Evolutionary conservation across 1,140 invertebrate genomes (phyloP).

Genomic region (Forficula auricularia): DNA sequence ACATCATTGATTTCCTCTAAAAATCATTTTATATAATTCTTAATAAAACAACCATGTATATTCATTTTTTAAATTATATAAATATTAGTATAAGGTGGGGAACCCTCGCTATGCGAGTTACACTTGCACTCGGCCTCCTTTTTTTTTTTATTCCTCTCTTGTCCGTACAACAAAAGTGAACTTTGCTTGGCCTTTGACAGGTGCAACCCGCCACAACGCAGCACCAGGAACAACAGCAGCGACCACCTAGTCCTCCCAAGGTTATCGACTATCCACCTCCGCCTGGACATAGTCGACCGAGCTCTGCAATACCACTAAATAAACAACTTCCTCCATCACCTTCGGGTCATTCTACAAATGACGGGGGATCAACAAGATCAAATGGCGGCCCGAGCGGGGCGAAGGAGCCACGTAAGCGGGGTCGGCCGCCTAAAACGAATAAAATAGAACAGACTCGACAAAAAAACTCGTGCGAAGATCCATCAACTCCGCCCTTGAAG

Average conservation of each 20-base stretch:
- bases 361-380: conserved; percentile 21
- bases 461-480: conserved; percentile 42
- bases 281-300: conserved; percentile 35
- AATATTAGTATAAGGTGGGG: no score
- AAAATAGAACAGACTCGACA: conserved; percentile 37
- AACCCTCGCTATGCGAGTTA: no score
- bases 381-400: conserved; percentile 21
- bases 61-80: no score
- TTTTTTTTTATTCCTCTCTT: background rate
- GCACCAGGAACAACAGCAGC: background rate
- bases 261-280: conserved; percentile 32
- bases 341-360: conserved; percentile 25
- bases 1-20: no score
- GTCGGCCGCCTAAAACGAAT: conserved; percentile 39
- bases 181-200: background rate
- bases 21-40: no score
- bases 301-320: conserved; percentile 27
- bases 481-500: conserved; percentile 24
- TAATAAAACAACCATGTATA: no score
- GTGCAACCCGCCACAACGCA: conserved; percentile 8
- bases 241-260: conserved; percentile 22
- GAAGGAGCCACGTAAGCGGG: conserved; percentile 42
- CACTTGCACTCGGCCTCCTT: no score
- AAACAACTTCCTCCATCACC: conserved; percentile 28
- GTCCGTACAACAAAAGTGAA: conserved; percentile 5